Conservation (phyloP, 1,140 invertebrate genomes). For the Dendrolimus punctatus region DNA sequence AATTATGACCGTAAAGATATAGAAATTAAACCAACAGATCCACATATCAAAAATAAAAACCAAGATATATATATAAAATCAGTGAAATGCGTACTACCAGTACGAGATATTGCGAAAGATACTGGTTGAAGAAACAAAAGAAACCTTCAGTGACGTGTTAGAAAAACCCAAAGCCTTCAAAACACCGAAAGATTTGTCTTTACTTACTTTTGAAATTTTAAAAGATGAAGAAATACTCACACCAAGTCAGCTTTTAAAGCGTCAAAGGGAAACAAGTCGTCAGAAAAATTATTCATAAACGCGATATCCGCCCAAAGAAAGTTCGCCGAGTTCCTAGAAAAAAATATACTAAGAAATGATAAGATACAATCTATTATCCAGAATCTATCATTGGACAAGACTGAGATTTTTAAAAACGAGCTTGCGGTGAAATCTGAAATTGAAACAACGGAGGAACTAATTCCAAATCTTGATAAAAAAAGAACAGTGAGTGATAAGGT, state of each 20-base stretch:
- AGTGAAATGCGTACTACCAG: neutral
- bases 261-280: slow-evolving; percentile 21
- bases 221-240: slow-evolving; percentile 22
- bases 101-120: no score
- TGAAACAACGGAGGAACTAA: slow-evolving; percentile 7
- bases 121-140: no score
- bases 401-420: slow-evolving; percentile 17
- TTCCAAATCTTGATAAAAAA: slow-evolving; percentile 9
- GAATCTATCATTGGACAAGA: slow-evolving; percentile 52
- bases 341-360: slow-evolving; percentile 60
- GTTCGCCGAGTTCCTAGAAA: slow-evolving; percentile 57
- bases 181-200: neutral
- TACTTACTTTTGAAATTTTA: neutral
- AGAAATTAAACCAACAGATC: no score
- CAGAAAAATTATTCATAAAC: slow-evolving; percentile 26
- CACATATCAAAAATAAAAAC: no score
- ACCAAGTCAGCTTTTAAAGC: slow-evolving; percentile 30
- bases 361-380: slow-evolving; percentile 62
- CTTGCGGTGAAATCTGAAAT: slow-evolving; percentile 9
- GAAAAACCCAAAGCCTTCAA: neutral
- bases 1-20: no score
- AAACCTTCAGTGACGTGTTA: no score
- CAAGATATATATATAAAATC: slow-evolving; percentile 6
- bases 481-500: slow-evolving; percentile 23
- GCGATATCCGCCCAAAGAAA: slow-evolving; percentile 61